A percentile compares a stretch with the other conserved stretches of the same genome.
Evolutionary conservation across 2,797 vertebrate genomes (phyloP).

Genomic region (Pangasius larnaudii): DNA sequence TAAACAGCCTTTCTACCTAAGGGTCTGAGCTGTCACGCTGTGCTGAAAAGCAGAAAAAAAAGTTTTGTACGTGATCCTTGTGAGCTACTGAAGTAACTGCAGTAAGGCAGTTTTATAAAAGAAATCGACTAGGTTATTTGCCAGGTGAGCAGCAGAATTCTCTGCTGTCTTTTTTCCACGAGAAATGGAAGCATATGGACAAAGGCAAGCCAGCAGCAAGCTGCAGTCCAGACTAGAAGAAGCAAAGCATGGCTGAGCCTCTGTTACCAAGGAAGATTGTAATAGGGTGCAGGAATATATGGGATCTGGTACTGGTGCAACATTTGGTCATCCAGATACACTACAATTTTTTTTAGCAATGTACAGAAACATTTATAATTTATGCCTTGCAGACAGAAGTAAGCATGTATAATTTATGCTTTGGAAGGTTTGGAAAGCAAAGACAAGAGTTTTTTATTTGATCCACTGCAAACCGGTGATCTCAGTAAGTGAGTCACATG

Average conservation of each 20-base stretch:
- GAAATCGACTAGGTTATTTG: background rate
- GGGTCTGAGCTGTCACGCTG: background rate
- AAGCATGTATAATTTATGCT: background rate
- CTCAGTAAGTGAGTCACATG: background rate
- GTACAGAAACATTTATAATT: background rate
- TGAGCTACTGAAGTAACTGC: background rate
- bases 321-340: background rate
- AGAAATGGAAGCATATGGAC: background rate
- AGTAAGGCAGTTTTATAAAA: background rate
- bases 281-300: background rate
- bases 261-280: background rate
- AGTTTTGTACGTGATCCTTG: background rate
- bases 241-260: background rate
- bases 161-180: background rate
- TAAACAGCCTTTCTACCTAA: background rate
- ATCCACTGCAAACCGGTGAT: background rate
- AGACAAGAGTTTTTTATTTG: background rate
- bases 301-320: background rate
- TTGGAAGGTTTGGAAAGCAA: background rate
- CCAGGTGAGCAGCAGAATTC: background rate
- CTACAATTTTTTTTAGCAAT: background rate
- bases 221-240: background rate
- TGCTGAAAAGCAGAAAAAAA: background rate
- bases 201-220: conserved; percentile 1
- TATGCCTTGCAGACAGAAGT: background rate